A percentile compares a stretch with the other conserved stretches of the same genome.
phyloP scores from a whole-genome alignment of 2,113 vertebrate genomes.

The Neopipo cinnamomea region DNA sequence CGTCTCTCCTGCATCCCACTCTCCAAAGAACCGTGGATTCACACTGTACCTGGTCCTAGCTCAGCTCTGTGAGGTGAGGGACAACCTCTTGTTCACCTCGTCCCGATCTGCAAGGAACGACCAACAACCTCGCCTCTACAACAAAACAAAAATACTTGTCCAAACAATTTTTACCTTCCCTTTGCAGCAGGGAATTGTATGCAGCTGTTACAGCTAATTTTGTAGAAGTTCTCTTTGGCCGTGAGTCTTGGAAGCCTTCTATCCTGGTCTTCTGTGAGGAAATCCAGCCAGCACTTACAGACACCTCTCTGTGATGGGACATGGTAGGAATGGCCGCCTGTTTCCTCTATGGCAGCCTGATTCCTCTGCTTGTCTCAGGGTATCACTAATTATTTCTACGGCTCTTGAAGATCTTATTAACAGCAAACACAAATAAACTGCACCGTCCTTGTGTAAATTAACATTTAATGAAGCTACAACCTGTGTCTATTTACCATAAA shows the following conservation, averaged over 20 bases:
- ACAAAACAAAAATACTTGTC: not conserved
- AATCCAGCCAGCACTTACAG: not conserved
- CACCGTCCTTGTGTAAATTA: not conserved
- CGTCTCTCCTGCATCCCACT: not conserved
- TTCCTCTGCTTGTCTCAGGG: not conserved
- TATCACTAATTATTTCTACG: not conserved
- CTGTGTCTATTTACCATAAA: conserved; percentile 11
- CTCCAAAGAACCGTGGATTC: not conserved
- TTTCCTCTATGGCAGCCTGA: not conserved
- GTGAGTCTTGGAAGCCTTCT: not conserved
- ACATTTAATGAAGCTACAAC: not conserved
- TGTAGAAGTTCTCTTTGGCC: not conserved
- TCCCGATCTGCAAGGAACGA: not conserved
- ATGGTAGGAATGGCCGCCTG: not conserved
- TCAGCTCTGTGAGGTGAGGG: conserved; percentile 30
- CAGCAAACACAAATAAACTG: not conserved
- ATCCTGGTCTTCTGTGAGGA: not conserved
- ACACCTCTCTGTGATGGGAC: not conserved
- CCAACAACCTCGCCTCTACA: conserved; percentile 7
- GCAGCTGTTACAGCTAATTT: not conserved
- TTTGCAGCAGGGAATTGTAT: not conserved
- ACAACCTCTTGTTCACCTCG: not conserved
- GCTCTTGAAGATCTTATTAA: not conserved
- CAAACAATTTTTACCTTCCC: not conserved
- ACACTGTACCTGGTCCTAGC: conserved; percentile 12